These are phyloP conservation scores for Typhlomys cinereus DNA, from an alignment of 2,113 vertebrate genomes.

Conservation along the genomic window DNA sequence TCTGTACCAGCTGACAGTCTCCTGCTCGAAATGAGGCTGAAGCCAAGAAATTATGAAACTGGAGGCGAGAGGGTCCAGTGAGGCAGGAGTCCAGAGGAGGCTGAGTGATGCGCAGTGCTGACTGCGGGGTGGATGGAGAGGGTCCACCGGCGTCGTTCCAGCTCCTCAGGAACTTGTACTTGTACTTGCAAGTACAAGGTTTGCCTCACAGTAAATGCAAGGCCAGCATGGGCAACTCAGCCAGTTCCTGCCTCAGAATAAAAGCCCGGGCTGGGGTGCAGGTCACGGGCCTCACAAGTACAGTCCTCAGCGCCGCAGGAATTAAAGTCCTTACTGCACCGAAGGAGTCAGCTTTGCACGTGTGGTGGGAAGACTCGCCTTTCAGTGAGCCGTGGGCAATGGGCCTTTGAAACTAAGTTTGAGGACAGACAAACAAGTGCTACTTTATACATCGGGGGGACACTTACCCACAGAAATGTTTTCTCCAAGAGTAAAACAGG, in stretches of 20 bases:
- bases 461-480: neutral
- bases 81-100: neutral
- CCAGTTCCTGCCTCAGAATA: neutral
- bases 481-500: neutral
- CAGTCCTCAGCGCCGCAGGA: neutral
- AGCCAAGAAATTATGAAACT: neutral
- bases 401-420: conserved; percentile 15
- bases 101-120: neutral
- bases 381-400: neutral
- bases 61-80: neutral
- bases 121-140: neutral
- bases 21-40: neutral
- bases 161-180: too few relatives aligned
- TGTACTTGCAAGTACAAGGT: neutral
- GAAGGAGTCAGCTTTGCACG: conserved; percentile 22
- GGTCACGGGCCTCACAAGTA: neutral
- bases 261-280: neutral
- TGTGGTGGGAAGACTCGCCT: neutral
- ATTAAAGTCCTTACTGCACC: too few relatives aligned
- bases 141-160: too few relatives aligned
- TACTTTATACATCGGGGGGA: conserved; percentile 2
- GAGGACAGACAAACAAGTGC: neutral
- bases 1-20: neutral
- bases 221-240: neutral
- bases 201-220: too few relatives aligned